Evolutionary conservation across 1,140 invertebrate genomes (phyloP), one percentile per base, ranked within the genome.

Genomic region (Hyles vespertilio): DNA sequence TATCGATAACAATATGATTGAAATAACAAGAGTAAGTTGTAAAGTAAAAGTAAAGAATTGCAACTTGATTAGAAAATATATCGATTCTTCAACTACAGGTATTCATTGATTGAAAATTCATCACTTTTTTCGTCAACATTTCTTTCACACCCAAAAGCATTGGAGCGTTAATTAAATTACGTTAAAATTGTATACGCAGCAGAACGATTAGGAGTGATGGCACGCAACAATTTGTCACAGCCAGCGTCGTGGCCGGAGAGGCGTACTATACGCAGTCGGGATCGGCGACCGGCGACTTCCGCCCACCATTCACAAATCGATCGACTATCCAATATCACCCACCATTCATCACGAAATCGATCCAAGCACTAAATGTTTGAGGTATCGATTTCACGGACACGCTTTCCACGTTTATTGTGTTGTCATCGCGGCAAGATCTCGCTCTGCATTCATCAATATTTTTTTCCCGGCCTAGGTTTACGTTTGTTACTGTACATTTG

Each of bases 141-240:
- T 65, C 55, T 63, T 74, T 74, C 69, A 70, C 72, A 78, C 51
- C 50, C 47, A 45, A 61, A 56, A 61, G 59, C 67, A 78, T 65
- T 69, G 68, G 61, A 79, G 72, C 68, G 74, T 79, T 84, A 82
- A 82, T 82, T 78, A 70, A 77, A 81, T 76, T 81, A 75, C 77
- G 72, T 70, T 62, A 63, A 67, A 65, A 70, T 75, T 73, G 58
- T 56, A 64, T 32, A 63, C 55, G 68, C 64, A 74, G 67, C 76
- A 76, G 72, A 79, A 80, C 72, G 70, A 59, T 69, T 61, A 65
- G 51, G 40, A 69, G 62, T 65, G 71, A 63, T 67, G 72, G 77
- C 80, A 76, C 67, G 84, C 79, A 70, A 67, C 70, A 73, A 84
- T 85, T 87, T 75, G 84, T 81, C 76, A 83, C 79, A 81, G 75